Evolutionary conservation across 2,113 vertebrate genomes (phyloP), one percentile per base, ranked within the genome.

Genomic region (human): DNA sequence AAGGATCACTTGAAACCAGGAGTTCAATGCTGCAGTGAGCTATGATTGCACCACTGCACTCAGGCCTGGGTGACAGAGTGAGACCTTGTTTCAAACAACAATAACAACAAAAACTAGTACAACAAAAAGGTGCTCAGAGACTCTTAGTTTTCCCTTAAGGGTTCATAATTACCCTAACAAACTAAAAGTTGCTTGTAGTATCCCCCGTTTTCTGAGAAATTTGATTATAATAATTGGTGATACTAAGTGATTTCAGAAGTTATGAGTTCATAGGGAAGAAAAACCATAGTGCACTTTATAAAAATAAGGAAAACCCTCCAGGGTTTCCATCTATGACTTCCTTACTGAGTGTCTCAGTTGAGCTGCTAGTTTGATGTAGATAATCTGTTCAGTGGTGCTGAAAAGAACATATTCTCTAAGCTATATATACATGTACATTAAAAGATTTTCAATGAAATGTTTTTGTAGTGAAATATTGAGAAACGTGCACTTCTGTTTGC

Each of bases 191-290:
- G 38, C 35, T 35, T 70, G 8, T 55, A 59, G 50, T 68, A 80
- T 11, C 38, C 55, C 35, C 32, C 79, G n/a, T 35, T 94, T 95
- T 94, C 70, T 55, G 73, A 88, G 64, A 94, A 90, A 87, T 75
- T n/a, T 55, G 91, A 90, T 72, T 87, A 59, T 94, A 30, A 50
- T 83, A 32, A 30, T 14, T 79, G 85, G 48, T 85, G 70, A 97
- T 84, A 43, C 78, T 96, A 94, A 92, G 86, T 96, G 70, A 68
- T 55, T 90, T 96, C 84, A 94, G 76, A 92, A 92, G 61, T 83
- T 72, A 72, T 16, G 14, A 79, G 84, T 93, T 83, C 48, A 50
- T 45, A 52, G 12, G 23, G 4, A 2, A n/a, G 52, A 52, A 59
- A 80, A 73, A 55, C 2, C 40, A 32, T 18, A 38, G 5, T 82